Base-by-base conservation (phyloP, 2,113 vertebrate species). In the Symphodus melops region DNA sequence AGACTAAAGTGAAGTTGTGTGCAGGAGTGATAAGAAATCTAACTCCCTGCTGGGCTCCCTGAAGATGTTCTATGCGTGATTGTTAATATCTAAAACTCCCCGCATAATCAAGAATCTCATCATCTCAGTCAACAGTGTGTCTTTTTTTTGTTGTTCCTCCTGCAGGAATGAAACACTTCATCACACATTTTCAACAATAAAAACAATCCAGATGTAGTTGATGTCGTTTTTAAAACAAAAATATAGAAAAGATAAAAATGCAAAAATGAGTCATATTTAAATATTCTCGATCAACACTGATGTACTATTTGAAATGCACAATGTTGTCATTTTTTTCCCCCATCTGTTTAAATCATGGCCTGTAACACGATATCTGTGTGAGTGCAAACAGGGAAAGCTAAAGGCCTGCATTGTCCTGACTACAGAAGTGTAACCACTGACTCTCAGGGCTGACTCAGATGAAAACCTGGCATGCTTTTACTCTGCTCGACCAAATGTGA, bases 401-500 rank as follows among this genome's bases (percentile, higher is more conserved):
- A 53, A 79, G 70, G 75, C 78, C 86, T 85, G 60, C 11, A 42
- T 73, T 82, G 75, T 89, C 78, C 85, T 52, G 75, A 83, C 85
- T 74, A 70, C 79, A 86, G 63, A 82, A 86, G 84, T 87, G 78
- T 82, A 90, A 86, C 84, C 85, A 82, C 79, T 83, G 81, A 89
- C 88, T 94, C 89, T 73, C 37, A 85, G 87, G 90, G 92, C 88
- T 86, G 86, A 93, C 84, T 93, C 91, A 87, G 87, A 88, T 19
- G 52, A 90, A 91, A 93, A 91, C 71, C 62, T 79, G 77, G 70
- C 73, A 72, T 79, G 89, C 85, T 92, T 93, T 93, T 86, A 91
- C 87, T 86, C 86, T 77, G 80, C 82, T 85, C 77, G 79, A 84
- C 84, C 87, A 92, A 93, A 93, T 93, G 92, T 82, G 90, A 93